phyloP scores from a whole-genome alignment of 2,888 invertebrate species.

The Noctua fimbriata region DNA sequence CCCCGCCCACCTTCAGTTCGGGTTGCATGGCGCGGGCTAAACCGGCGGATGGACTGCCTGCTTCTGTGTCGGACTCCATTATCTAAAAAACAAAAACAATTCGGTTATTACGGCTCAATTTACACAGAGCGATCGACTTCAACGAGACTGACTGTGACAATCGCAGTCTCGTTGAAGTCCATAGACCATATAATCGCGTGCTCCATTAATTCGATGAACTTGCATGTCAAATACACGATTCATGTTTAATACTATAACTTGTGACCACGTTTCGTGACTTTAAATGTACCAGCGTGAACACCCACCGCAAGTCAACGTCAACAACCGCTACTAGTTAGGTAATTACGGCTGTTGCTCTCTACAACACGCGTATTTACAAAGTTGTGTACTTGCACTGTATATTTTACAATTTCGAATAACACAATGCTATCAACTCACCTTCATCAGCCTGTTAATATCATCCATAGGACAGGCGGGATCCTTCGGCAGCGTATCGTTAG shows the following conservation, averaged over 20 bases:
- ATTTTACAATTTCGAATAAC: neutral
- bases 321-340: neutral
- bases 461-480: conserved; percentile 93
- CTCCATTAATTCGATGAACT: neutral
- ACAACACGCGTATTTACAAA: neutral
- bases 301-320: too few relatives aligned
- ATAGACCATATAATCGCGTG: too few relatives aligned
- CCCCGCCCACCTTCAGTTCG: conserved; percentile 91
- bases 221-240: too few relatives aligned
- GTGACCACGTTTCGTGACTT: neutral
- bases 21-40: conserved; percentile 92
- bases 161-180: too few relatives aligned
- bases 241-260: too few relatives aligned
- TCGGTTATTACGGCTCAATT: neutral
- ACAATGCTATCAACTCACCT: conserved; percentile 76
- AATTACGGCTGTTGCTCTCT: neutral
- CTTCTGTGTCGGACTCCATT: conserved; percentile 85
- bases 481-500: conserved; percentile 95
- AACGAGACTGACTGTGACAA: neutral
- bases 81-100: conserved; percentile 72
- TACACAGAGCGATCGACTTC: neutral
- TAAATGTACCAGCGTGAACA: too few relatives aligned
- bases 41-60: conserved; percentile 91
- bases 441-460: conserved; percentile 92
- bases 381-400: neutral